Evolutionary conservation across 2,113 vertebrate genomes (phyloP), one percentile per base, ranked within the genome.

Genomic region (Callionymus lyra): DNA sequence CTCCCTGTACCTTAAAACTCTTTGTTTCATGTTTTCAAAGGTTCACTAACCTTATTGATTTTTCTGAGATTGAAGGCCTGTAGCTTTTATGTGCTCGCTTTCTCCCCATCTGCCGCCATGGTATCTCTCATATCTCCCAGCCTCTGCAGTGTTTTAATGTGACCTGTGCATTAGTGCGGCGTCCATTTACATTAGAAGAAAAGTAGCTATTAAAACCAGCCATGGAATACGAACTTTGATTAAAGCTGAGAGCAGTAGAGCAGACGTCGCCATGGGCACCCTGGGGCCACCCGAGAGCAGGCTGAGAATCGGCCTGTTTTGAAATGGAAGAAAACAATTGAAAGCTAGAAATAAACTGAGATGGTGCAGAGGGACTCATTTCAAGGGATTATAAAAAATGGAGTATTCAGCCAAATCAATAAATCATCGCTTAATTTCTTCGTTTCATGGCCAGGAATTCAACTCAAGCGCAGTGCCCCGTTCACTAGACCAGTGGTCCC

Each of bases 31-130:
- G 51, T 70, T 72, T 59, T 59, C 12, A 79, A 63, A 68, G 56
- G 62, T 73, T 73, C 72, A 72, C 60, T 70, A 70, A 40, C 51
- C 9, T 33, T 53, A 82, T 79, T 77, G 80, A 82, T 82, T 76
- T 53, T 36, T 38, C 41, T 40, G 47, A 66, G 73, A 80, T 72
- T 65, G 65, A 74, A 72, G 74, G 60, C 36, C 40, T 65, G 34
- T 56, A 70, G 71, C 63, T 78, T 70, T 68, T 65, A 70, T 66
- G 36, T 59, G 21, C 37, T 41, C 21, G 57, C 62, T 62, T 50
- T 45, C 34, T 46, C 10, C 6, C 6, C 6, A 34, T 27, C 44
- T 6, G 56, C 37, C 36, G 14, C 47, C 17, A 12, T 6, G 33
- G n/a, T n/a, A n/a, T n/a, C n/a, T n/a, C 52, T 10, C 51, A 63